A percentile compares a stretch with the other conserved stretches of the same genome.
Evolutionary conservation across 2,113 vertebrate genomes (phyloP).

Genomic region (Actinemys pallida): DNA sequence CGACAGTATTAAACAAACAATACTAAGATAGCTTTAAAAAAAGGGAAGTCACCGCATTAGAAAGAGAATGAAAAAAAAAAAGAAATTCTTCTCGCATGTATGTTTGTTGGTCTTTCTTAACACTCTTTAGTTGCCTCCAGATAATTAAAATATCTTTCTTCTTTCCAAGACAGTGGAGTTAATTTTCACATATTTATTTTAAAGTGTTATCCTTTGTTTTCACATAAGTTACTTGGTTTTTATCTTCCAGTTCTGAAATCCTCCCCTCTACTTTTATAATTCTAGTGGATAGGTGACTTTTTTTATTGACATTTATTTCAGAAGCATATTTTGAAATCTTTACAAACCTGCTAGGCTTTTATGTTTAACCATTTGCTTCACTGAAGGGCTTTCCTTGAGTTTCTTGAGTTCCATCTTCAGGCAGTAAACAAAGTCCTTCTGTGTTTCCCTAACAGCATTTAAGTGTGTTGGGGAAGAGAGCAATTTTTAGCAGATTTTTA

Average conservation of each 20-base stretch:
- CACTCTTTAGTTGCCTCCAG: not conserved
- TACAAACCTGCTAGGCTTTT: not conserved
- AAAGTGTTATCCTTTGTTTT: not conserved
- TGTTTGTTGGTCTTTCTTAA: not conserved
- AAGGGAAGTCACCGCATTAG: not conserved
- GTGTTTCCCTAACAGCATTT: not conserved
- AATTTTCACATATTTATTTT: slow-evolving; percentile 19
- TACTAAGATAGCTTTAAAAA: not conserved
- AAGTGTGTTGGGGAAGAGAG: not conserved
- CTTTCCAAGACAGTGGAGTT: not conserved
- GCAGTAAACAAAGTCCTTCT: not conserved
- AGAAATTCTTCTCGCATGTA: not conserved
- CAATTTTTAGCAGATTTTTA: not conserved
- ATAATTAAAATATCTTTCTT: slow-evolving; percentile 7
- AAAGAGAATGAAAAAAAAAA: not conserved
- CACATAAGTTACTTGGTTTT: not conserved
- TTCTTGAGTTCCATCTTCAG: slow-evolving; percentile 12
- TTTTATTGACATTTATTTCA: not conserved
- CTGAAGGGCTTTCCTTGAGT: not conserved
- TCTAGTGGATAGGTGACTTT: not conserved
- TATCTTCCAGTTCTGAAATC: not conserved
- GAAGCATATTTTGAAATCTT: not conserved
- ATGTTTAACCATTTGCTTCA: not conserved
- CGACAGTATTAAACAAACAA: not conserved
- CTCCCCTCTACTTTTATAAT: not conserved